Base-by-base conservation (phyloP, 64 coral and sea anemone genomes). In the Montipora sp. region DNA sequence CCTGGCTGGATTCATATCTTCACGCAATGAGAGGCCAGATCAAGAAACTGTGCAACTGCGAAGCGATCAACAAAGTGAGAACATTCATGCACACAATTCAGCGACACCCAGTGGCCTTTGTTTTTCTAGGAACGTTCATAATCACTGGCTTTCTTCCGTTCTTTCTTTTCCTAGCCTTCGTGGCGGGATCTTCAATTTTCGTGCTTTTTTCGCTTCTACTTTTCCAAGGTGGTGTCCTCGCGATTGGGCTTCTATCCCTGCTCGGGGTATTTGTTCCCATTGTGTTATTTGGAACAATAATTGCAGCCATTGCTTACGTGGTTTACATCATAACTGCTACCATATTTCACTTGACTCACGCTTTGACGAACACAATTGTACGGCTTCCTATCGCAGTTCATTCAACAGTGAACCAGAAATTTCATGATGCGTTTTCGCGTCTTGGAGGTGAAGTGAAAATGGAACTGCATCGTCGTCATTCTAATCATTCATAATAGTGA, bases 121-220 rank as follows among this genome's bases (percentile, higher is more conserved):
- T 85, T 15, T 85, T 85, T 18, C 63, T 85, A 3, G 65, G 82
- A 18, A 85, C 82, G 8, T 85, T 85, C n/a, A 18, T 85, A 7
- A 70, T 85, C 8, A 85, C 82, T 14, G 82, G 82, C 8, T 85
- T 85, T 11, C 82, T 85, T 50, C 82, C 82, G 2, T 85, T 85
- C 82, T 85, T 85, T 71, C 47, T 85, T 22, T 85, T 85, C 65
- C 82, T 85, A 1, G 82, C 82, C 61, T 85, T 85, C 19, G 82
- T 85, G 3, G 82, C 46, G 18, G 82, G 82, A 49, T 85, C 82
- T 70, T 85, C 82, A 20, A 44, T 85, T 50, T 85, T 85, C 16
- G 82, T 71, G 3, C 44, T 85, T 45, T 85, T 85, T 68, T 85
- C 82, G 4, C 18, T 85, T 10, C 82, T 85, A 10, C 82, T 85